phyloP scores from a whole-genome alignment of 2,113 vertebrate genomes.

The Peromyscus polionotus region DNA sequence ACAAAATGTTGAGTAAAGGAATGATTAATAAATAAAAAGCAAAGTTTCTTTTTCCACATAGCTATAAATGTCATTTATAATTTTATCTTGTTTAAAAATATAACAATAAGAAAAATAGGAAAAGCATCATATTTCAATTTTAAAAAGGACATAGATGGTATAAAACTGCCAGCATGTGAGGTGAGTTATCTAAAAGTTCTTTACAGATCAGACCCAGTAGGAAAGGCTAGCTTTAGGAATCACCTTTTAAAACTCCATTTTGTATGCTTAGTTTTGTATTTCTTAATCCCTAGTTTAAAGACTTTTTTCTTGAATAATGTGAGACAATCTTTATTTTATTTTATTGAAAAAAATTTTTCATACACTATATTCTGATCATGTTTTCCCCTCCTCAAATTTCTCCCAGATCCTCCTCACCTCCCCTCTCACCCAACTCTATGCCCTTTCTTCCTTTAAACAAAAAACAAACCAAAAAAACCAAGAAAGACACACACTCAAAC shows the following conservation, averaged over 20 bases:
- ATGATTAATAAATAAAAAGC: neutral
- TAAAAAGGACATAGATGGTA: neutral
- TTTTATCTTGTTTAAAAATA: conserved; percentile 48
- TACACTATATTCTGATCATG: neutral
- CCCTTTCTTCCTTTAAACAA: neutral
- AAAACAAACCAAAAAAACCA: neutral
- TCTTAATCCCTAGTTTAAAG: neutral
- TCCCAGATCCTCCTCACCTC: neutral
- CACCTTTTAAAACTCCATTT: conserved; percentile 11
- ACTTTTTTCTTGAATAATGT: neutral
- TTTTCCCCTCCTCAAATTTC: neutral
- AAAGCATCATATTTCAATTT: neutral
- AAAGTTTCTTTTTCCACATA: conserved; percentile 36
- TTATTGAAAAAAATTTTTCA: neutral
- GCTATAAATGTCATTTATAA: neutral
- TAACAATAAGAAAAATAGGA: neutral
- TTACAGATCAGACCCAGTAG: neutral
- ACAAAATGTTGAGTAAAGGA: neutral
- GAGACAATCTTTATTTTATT: neutral
- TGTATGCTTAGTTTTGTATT: conserved; percentile 8
- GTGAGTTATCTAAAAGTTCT: neutral
- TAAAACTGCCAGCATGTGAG: neutral
- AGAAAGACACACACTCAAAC: neutral
- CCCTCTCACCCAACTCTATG: neutral
- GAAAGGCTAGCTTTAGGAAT: neutral